phyloP scores from a whole-genome alignment of 1,140 invertebrate species.

The Bombus haemorrhoidalis region DNA sequence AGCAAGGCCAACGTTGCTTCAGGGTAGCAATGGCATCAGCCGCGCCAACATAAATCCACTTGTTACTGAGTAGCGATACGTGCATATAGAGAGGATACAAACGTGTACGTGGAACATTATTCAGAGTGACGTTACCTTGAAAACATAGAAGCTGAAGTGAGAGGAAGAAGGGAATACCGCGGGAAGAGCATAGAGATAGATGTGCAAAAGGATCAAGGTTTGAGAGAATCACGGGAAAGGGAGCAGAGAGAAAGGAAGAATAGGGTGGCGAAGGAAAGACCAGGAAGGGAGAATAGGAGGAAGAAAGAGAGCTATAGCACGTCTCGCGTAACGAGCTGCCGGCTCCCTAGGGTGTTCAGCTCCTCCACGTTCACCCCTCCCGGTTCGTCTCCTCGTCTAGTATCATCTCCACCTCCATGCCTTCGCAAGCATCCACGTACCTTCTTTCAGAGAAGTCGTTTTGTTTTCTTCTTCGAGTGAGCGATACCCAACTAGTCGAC shows the following conservation, averaged over 20 bases:
- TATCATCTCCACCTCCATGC: conserved; percentile 54
- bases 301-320: conserved; percentile 76
- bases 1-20: conserved; percentile 42
- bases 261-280: conserved; percentile 51
- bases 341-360: conserved; percentile 79
- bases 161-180: conserved; percentile 29
- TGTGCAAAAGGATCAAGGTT: conserved; percentile 53
- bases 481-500: conserved; percentile 67
- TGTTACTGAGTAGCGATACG: conserved; percentile 73
- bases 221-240: conserved; percentile 11
- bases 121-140: conserved; percentile 60
- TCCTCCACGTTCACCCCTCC: conserved; percentile 64
- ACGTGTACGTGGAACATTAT: conserved; percentile 63
- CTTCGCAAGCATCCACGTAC: conserved; percentile 59
- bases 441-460: conserved; percentile 64
- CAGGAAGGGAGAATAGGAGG: conserved; percentile 54
- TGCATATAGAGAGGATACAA: conserved; percentile 44
- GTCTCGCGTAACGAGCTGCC: conserved; percentile 81
- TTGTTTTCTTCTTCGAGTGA: conserved; percentile 71
- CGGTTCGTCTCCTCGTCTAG: conserved; percentile 60
- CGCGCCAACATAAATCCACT: conserved; percentile 71
- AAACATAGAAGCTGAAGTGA: conserved; percentile 58
- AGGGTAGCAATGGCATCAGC: conserved; percentile 57
- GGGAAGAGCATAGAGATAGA: conserved; percentile 44
- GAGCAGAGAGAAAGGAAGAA: conserved; percentile 47